Base-by-base conservation (phyloP, 1,140 invertebrate genomes). In the Andricus grossulariae region DNA sequence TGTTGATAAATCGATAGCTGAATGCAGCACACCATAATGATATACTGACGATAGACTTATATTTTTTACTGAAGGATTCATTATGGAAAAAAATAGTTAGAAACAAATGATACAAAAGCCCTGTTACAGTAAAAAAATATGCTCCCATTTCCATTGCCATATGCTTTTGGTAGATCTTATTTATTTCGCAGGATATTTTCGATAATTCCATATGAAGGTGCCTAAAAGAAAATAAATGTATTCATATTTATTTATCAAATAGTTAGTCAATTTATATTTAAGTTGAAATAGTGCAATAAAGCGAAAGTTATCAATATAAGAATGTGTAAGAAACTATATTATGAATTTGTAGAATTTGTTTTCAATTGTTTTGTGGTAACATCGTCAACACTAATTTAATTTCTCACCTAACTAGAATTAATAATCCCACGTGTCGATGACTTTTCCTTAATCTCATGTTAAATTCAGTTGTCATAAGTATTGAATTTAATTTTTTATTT, bases 61-160 rank as follows among this genome's bases (percentile, higher is more conserved):
- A 8, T 66, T 66, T 66, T 16, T 66, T 32, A 1, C 39, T 66
- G 2, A 66, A 39, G 6, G 32, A 1, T 39, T 66, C 25, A 66
- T 39, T 39, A 15, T 15, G 25, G 39, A 66, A 66, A 60, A 32
- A 66, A 7, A 66, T 1, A 7, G 15, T 39, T 6, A 21, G 16
- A 25, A 66, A 39, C 16, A 66, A n/a, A 66, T 66, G 39, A 32
- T 66, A 66, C 15, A 39, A 25, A 39, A 66, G 25, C 32, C 57
- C 57, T 66, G 57, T 45, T 39, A 66, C 39, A 16, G 39, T 66
- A 66, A 66, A 39, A 39, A 66, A 66, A 66, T 66, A 32, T 16
- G 57, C 57, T 66, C 57, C 57, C 57, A 66, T 66, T 39, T 66
- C 39, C 57, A 66, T 66, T 16, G 39, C 6, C 25, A 66, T 2